These are phyloP conservation scores for Thomomys bottae DNA, from an alignment of 2,113 vertebrate species.

Conservation along the genomic window DNA sequence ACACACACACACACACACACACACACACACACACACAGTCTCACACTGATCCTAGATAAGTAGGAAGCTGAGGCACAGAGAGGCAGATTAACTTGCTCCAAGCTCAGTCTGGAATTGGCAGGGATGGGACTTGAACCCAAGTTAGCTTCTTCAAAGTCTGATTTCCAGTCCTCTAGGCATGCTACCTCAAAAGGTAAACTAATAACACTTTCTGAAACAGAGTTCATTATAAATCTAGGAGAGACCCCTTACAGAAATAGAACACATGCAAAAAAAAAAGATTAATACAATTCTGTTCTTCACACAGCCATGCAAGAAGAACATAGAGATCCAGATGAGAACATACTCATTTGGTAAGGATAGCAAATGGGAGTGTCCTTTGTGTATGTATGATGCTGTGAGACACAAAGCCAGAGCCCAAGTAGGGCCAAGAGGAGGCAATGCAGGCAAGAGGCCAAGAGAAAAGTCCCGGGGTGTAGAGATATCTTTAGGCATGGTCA, in stretches of 20 bases:
- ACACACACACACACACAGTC: neutral
- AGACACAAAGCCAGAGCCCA: neutral
- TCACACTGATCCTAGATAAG: neutral
- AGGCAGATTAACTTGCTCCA: neutral
- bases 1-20: neutral
- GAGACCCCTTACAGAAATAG: neutral
- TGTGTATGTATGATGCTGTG: accelerated
- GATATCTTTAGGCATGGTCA: accelerated
- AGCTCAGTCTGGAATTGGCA: neutral
- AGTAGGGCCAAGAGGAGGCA: accelerated
- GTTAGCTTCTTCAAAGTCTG: neutral
- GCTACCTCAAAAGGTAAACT: neutral
- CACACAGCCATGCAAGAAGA: neutral
- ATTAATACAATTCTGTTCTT: neutral
- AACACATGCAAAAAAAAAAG: neutral
- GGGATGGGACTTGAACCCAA: neutral
- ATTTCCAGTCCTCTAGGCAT: neutral
- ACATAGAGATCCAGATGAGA: neutral
- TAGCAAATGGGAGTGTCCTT: neutral
- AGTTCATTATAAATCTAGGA: neutral
- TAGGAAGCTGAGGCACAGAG: neutral
- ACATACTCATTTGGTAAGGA: accelerated
- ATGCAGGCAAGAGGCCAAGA: neutral
- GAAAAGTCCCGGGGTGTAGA: too few relatives aligned
- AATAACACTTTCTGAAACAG: neutral